These are phyloP conservation scores for Scolanthus callimorphus DNA, from an alignment of 92 coral and sea anemone genomes.

Conservation along the genomic window DNA sequence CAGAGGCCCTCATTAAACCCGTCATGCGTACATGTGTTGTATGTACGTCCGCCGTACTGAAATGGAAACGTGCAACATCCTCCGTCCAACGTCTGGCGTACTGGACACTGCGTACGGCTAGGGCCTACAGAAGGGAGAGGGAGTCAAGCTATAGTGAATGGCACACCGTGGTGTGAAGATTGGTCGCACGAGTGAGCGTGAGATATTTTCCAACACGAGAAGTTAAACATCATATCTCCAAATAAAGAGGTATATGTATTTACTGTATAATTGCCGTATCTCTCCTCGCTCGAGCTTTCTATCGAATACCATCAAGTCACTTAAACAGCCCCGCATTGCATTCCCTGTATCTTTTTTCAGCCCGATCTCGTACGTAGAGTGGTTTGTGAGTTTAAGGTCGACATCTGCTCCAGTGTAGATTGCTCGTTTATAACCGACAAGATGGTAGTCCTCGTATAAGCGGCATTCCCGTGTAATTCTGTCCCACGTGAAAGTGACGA, in stretches of 20 bases:
- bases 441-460: slow-evolving; percentile 6
- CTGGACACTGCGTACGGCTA: slow-evolving; percentile 23
- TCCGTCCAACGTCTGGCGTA: slow-evolving; percentile 33
- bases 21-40: neutral
- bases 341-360: slow-evolving; percentile 26
- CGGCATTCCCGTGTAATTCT: slow-evolving; percentile 9
- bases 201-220: no score
- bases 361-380: slow-evolving; percentile 48
- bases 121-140: slow-evolving; percentile 34
- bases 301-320: slow-evolving; percentile 35
- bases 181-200: no score
- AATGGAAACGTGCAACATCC: slow-evolving; percentile 55
- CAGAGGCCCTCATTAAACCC: neutral
- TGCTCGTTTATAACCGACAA: neutral
- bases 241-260: no score
- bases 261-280: slow-evolving; percentile 24
- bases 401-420: slow-evolving; percentile 18
- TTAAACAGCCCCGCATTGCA: slow-evolving; percentile 24
- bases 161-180: no score
- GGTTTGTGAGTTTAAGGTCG: slow-evolving; percentile 37
- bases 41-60: slow-evolving; percentile 3
- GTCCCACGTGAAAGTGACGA: slow-evolving; percentile 36
- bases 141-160: no score
- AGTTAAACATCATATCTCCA: no score
- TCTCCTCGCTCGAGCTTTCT: slow-evolving; percentile 21